Base-by-base conservation (phyloP, 2,888 invertebrate genomes). In the Beris chalybata region DNA sequence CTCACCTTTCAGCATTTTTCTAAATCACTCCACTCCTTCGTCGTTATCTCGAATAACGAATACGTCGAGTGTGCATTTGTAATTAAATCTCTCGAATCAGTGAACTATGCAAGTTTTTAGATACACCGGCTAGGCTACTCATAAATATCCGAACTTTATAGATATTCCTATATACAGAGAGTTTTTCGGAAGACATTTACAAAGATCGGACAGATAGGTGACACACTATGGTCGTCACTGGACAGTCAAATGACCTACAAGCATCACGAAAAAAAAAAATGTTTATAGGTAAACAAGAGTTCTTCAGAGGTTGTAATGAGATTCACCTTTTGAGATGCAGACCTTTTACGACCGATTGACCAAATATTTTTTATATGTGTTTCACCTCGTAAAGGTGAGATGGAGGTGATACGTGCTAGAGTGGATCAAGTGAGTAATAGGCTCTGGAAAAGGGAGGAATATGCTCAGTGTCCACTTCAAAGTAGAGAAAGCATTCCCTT, bases 241-340 rank as follows among this genome's bases (percentile, higher is more conserved):
- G 45, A 31, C 31, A 31, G 48, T 48, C 48, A 59, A 48, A 59
- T 48, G 48, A 59, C 48, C 58, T 48, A 59, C 31, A 53, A 53
- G 53, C 30, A 53, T 30, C 12, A n/a, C 6, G 30, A 47, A 47
- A 31, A 30, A 47, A 47, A 47, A 31, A 30, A 47, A 48, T 45
- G 29, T 57, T 45, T 6, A 59, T 9, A 38, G 9, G 38, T 9
- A 9, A 38, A 9, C 38, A 48, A 48, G 15, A 38, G 50, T 52
- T 32, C 38, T 50, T 50, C 52, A 32, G 31, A 22, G 22, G 29
- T 43, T 32, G 50, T 61, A 50, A 59, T 59, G 59, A 32, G 48
- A 59, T 61, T 61, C 52, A 38, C 52, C 61, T 59, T 48, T 59
- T 59, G 30, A 7, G 22, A 29, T 7, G 47, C 2, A 31, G 4